These are phyloP conservation scores for Leptogaster cylindrica DNA, from an alignment of 2,888 invertebrate species.

Conservation along the genomic window DNA sequence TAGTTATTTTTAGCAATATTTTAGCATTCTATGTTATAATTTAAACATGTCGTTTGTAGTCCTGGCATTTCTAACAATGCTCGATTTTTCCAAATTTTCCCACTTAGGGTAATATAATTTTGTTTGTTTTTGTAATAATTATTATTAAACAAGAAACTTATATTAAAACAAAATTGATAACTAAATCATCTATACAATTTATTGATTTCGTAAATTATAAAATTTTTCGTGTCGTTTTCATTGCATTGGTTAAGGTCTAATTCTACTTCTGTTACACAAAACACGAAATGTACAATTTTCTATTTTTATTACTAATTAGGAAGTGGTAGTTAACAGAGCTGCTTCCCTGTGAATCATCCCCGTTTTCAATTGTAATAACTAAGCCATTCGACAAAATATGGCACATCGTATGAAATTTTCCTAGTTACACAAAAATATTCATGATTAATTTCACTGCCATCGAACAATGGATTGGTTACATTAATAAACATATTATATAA, in stretches of 20 bases:
- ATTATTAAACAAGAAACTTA: not conserved
- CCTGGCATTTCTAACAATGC: constrained; percentile 1
- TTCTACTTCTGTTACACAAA: constrained; percentile 10
- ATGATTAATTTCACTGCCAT: no score
- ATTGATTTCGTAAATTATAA: constrained; percentile 15
- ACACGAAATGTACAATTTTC: not conserved
- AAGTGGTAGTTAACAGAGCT: no score
- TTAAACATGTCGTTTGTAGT: constrained; percentile 11
- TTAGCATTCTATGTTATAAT: constrained; percentile 24
- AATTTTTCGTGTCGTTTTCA: constrained; percentile 16
- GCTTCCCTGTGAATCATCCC: no score
- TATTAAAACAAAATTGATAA: constrained; percentile 5
- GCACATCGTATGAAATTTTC: no score
- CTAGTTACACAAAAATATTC: no score
- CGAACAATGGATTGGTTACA: no score
- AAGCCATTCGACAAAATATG: no score
- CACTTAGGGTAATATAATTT: constrained; percentile 14
- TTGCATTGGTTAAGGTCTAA: constrained; percentile 39
- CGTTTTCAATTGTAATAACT: no score
- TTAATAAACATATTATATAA: no score
- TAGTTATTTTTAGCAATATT: constrained; percentile 18
- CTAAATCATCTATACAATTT: constrained; percentile 5
- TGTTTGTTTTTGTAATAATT: not conserved
- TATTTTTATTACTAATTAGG: constrained; percentile 11
- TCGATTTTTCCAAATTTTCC: constrained; percentile 23